phyloP scores from a whole-genome alignment of 2,113 vertebrate species.

The Myrmecobius fasciatus region DNA sequence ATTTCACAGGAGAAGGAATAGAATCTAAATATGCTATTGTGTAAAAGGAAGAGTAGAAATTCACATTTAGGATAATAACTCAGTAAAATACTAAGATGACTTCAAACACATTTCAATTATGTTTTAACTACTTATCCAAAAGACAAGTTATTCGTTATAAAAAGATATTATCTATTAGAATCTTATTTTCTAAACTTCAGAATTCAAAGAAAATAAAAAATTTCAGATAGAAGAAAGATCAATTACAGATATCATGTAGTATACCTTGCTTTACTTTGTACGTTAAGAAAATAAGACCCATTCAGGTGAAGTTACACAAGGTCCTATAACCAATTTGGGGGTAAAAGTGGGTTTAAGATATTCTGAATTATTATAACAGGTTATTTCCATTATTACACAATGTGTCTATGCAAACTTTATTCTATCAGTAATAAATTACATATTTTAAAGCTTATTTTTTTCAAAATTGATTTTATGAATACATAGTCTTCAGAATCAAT shows the following conservation, averaged over 20 bases:
- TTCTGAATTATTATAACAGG: background rate
- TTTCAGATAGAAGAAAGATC: background rate
- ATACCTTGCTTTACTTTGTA: background rate
- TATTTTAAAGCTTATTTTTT: background rate
- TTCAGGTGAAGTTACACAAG: background rate
- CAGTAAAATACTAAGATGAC: background rate
- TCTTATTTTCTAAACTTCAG: background rate
- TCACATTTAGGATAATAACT: background rate
- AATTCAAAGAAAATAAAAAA: background rate
- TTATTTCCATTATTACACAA: background rate
- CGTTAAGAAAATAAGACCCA: background rate
- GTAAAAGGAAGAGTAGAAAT: background rate
- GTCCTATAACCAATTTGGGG: background rate
- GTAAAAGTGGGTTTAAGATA: background rate
- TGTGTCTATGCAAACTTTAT: background rate
- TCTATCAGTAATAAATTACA: background rate
- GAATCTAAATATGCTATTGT: background rate
- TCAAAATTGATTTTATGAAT: background rate
- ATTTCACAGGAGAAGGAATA: background rate
- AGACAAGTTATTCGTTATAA: background rate
- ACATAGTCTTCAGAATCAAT: background rate
- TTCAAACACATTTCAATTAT: background rate
- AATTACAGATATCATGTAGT: background rate
- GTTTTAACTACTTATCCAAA: background rate
- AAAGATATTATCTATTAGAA: constrained; percentile 6